A percentile compares a stretch with the other conserved stretches of the same genome.
Evolutionary conservation across 2,113 vertebrate genomes (phyloP).

Genomic region (Proteles cristata): DNA sequence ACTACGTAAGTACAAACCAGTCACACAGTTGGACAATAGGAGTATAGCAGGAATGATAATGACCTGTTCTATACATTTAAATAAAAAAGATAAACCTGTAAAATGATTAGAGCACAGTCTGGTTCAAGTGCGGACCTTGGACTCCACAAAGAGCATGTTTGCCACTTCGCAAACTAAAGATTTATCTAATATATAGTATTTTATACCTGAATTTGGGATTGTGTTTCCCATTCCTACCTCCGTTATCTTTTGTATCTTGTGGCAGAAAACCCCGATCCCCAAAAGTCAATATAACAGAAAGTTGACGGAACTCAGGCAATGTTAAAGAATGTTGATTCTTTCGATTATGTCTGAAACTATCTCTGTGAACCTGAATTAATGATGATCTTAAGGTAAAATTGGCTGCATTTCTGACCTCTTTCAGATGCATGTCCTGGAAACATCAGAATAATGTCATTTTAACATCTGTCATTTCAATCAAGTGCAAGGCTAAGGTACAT

Average conservation of each 20-base stretch:
- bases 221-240: rapidly evolving
- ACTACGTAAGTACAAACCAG: not conserved
- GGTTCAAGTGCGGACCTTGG: not conserved
- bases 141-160: not conserved
- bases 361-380: slow-evolving; percentile 36
- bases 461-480: slow-evolving; percentile 55
- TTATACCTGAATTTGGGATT: not conserved
- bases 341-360: not conserved
- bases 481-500: not conserved
- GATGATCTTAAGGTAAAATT: slow-evolving; percentile 40
- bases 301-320: not conserved
- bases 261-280: not conserved
- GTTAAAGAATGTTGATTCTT: not conserved
- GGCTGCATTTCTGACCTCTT: not conserved
- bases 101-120: not conserved
- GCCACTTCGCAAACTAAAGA: not conserved
- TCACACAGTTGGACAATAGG: not conserved
- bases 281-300: not conserved
- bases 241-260: not conserved
- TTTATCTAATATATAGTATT: not conserved
- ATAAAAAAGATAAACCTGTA: not conserved
- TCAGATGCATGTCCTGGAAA: slow-evolving; percentile 43
- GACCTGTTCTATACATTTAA: not conserved
- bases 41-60: not conserved
- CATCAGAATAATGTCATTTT: slow-evolving; percentile 17